Percentiles rank a stretch among this genome's conserved stretches.
Evolutionary conservation across 1,140 invertebrate species (phyloP).

Genomic region (Rhagoletis zephyria): DNA sequence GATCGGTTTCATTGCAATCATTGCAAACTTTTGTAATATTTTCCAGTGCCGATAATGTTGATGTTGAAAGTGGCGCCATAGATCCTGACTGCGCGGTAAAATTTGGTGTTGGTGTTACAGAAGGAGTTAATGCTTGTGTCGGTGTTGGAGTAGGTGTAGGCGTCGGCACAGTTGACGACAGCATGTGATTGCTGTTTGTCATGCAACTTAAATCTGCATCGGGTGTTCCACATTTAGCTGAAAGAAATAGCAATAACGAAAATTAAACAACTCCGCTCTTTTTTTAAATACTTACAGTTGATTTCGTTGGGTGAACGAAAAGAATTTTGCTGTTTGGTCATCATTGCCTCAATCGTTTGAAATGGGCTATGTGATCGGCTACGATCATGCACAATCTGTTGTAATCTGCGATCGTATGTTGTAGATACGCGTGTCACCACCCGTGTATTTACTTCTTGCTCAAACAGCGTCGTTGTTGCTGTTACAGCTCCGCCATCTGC

Average conservation of each 20-base stretch:
- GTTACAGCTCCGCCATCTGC: conserved; percentile 51
- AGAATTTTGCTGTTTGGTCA: conserved; percentile 43
- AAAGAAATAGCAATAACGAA: background rate
- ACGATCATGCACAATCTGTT: conserved; percentile 65
- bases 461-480: conserved; percentile 54
- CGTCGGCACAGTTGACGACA: conserved; percentile 15
- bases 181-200: conserved; percentile 14
- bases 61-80: background rate
- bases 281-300: conserved; percentile 45
- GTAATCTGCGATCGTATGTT: conserved; percentile 60
- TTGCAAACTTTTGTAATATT: conserved; percentile 55
- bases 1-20: conserved; percentile 74
- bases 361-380: conserved; percentile 53
- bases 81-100: background rate
- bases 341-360: conserved; percentile 55
- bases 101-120: background rate
- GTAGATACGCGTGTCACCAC: conserved; percentile 56
- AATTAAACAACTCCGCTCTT: background rate
- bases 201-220: conserved; percentile 1
- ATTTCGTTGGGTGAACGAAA: conserved; percentile 53
- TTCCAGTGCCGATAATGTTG: conserved; percentile 41
- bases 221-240: conserved; percentile 50
- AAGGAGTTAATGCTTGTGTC: conserved; percentile 4
- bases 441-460: conserved; percentile 57
- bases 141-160: conserved; percentile 17